These are phyloP conservation scores for Periophthalmus magnuspinnatus DNA, from an alignment of 2,797 vertebrate species.

Conservation along the genomic window DNA sequence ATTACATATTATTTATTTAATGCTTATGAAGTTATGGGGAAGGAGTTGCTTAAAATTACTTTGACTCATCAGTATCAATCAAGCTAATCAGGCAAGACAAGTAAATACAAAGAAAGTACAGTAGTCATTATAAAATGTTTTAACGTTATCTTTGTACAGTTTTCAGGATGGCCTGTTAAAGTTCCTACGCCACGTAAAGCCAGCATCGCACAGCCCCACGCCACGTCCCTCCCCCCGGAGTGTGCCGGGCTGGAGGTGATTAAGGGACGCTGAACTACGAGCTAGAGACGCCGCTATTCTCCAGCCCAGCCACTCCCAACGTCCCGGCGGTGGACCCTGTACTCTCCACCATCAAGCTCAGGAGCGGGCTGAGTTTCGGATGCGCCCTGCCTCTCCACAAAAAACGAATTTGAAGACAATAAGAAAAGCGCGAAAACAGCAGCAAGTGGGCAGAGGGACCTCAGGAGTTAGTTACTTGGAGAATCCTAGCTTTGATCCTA, in stretches of 20 bases:
- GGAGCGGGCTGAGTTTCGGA: slow-evolving; percentile 51
- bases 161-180: accelerated
- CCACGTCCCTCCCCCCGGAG: slow-evolving; percentile 6
- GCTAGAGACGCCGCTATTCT: slow-evolving; percentile 50
- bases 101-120: too few relatives aligned
- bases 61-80: background rate
- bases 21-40: background rate
- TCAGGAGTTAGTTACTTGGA: slow-evolving; percentile 45
- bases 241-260: slow-evolving; percentile 58
- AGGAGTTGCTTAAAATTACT: background rate
- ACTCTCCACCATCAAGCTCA: slow-evolving; percentile 50
- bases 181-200: slow-evolving; percentile 41
- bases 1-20: too few relatives aligned
- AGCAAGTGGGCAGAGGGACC: slow-evolving; percentile 35
- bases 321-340: slow-evolving; percentile 47
- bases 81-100: too few relatives aligned
- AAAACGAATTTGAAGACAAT: slow-evolving; percentile 26
- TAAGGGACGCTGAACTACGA: slow-evolving; percentile 57
- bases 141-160: background rate
- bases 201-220: slow-evolving; percentile 31
- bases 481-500: slow-evolving; percentile 55
- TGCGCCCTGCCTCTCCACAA: slow-evolving; percentile 52
- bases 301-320: slow-evolving; percentile 72
- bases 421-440: slow-evolving; percentile 4
- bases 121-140: too few relatives aligned